Conservation (phyloP, 1,140 invertebrate genomes). For the Drosophila baimaii region DNA sequence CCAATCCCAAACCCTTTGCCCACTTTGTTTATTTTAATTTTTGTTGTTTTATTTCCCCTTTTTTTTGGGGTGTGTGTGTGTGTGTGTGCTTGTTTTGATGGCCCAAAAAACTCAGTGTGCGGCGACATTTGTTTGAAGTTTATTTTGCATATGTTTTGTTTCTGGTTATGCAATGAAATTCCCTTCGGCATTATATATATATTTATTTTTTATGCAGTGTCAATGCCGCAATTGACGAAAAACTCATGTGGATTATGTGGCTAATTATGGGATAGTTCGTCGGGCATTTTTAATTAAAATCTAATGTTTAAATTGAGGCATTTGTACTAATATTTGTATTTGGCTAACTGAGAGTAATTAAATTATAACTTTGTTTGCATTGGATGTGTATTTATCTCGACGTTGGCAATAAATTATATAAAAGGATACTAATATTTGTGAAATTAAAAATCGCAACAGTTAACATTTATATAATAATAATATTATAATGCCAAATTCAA, state of each 20-base stretch:
- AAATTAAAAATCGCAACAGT: background rate
- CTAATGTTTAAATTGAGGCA: background rate
- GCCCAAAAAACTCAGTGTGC: conserved; percentile 19
- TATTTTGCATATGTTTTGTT: conserved; percentile 50
- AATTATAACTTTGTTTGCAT: background rate
- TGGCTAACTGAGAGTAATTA: background rate
- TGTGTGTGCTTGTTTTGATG: conserved; percentile 24
- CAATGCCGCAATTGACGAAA: conserved; percentile 15
- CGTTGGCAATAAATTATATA: background rate
- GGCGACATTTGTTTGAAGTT: conserved; percentile 60
- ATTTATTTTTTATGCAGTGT: conserved; percentile 22
- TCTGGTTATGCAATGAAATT: conserved; percentile 35
- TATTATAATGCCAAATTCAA: background rate
- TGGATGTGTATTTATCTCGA: no score
- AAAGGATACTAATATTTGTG: background rate
- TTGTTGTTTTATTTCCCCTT: background rate
- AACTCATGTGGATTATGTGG: background rate
- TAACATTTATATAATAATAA: background rate
- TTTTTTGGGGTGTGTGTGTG: no score
- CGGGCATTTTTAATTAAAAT: conserved; percentile 3
- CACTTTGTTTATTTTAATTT: conserved; percentile 49
- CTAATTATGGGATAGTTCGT: conserved; percentile 4
- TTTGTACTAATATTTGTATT: background rate
- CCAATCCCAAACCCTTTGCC: conserved; percentile 19
- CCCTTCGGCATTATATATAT: conserved; percentile 22